phyloP scores from a whole-genome alignment of 2,888 invertebrate species.

The Alentia gelatinosa region DNA sequence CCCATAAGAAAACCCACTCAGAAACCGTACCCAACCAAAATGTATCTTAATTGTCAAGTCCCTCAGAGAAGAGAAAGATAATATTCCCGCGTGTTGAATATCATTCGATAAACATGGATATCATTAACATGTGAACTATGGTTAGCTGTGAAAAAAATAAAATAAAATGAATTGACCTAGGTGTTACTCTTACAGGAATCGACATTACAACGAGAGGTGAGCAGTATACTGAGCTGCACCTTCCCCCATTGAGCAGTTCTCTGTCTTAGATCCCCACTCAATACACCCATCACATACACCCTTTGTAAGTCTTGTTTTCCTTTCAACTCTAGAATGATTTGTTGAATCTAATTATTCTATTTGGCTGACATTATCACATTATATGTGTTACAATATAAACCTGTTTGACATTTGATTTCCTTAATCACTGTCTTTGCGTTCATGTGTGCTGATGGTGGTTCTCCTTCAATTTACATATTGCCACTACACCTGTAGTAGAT shows the following conservation, averaged over 20 bases:
- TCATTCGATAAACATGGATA: no score
- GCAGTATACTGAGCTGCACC: conserved; percentile 1
- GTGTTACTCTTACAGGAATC: background rate
- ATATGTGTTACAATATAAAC: background rate
- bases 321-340: background rate
- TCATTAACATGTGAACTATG: background rate
- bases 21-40: background rate
- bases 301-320: background rate
- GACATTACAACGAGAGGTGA: background rate
- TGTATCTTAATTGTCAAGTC: background rate
- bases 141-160: background rate
- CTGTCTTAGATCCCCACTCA: background rate
- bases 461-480: no score
- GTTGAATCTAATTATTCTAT: background rate
- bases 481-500: no score
- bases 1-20: no score
- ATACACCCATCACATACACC: background rate
- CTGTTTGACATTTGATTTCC: background rate
- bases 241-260: background rate
- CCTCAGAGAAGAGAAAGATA: no score
- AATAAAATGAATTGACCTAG: background rate
- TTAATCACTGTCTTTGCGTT: background rate
- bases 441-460: background rate
- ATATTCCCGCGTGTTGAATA: no score
- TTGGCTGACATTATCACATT: background rate